phyloP scores from a whole-genome alignment of 2,888 invertebrate genomes.

The Rosalia funebris region DNA sequence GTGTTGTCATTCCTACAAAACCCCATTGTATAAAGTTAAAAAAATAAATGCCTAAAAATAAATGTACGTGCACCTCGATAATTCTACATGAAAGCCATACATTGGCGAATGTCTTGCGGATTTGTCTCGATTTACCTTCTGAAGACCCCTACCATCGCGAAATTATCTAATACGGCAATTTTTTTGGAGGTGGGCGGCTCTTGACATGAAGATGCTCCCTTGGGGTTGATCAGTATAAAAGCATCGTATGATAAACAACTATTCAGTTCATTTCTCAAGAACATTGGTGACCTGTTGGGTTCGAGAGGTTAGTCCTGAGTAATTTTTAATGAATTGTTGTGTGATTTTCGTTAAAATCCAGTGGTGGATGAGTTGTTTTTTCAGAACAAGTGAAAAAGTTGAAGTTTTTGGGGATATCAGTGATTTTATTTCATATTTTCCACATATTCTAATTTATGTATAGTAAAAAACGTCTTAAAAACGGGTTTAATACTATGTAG shows the following conservation, averaged over 20 bases:
- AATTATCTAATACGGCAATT: slow-evolving; percentile 36
- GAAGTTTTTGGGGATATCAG: slow-evolving; percentile 1
- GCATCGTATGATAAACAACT: slow-evolving; percentile 27
- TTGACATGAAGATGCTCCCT: slow-evolving; percentile 32
- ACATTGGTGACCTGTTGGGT: not conserved
- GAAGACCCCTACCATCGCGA: slow-evolving; percentile 20
- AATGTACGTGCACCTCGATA: too few species aligned
- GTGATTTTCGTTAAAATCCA: not conserved
- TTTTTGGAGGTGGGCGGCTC: slow-evolving; percentile 36
- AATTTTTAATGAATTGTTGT: too few species aligned
- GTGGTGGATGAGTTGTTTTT: not conserved
- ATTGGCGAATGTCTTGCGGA: slow-evolving; percentile 19
- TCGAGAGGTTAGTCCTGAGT: slow-evolving; percentile 11
- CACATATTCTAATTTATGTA: too few species aligned
- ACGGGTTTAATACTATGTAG: too few species aligned
- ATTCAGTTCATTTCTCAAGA: slow-evolving; percentile 22
- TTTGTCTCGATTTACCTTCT: slow-evolving; percentile 24
- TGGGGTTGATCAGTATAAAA: slow-evolving; percentile 39
- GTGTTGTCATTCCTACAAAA: too few species aligned
- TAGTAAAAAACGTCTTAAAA: too few species aligned
- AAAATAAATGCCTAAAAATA: too few species aligned
- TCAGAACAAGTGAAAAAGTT: not conserved
- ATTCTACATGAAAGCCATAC: not conserved
- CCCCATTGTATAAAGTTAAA: too few species aligned
- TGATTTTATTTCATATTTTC: too few species aligned